A percentile compares a stretch with the other conserved stretches of the same genome.
Conservation (phyloP, 2,113 vertebrate species). For the Ailuropoda melanoleuca region DNA sequence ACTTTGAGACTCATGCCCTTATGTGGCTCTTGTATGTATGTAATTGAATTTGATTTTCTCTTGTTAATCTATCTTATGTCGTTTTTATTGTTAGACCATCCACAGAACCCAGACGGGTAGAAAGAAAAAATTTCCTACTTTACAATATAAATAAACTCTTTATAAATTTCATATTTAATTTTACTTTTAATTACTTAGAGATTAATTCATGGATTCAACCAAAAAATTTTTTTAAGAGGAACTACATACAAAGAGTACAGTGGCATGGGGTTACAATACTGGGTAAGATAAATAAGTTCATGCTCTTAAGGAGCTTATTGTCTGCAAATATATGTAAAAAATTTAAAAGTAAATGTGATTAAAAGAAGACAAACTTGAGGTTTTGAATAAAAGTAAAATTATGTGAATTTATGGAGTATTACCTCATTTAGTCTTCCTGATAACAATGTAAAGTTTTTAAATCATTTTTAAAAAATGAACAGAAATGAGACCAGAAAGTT, state of each 20-base stretch:
- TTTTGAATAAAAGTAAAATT: neutral
- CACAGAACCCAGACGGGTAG: neutral
- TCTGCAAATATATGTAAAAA: neutral
- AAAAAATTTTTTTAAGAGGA: neutral
- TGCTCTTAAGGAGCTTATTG: neutral
- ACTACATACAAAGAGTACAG: neutral
- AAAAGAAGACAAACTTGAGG: neutral
- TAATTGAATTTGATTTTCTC: neutral
- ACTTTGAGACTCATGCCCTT: neutral
- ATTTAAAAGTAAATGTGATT: neutral
- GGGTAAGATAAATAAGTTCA: neutral
- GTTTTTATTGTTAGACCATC: neutral
- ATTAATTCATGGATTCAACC: neutral
- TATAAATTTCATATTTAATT: neutral
- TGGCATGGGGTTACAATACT: neutral
- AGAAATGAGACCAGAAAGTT: neutral
- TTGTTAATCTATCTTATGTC: neutral
- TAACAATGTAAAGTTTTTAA: neutral
- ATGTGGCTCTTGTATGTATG: neutral
- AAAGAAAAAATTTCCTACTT: neutral
- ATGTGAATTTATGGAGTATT: neutral
- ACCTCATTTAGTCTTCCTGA: neutral
- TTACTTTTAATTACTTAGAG: neutral
- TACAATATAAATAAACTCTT: neutral
- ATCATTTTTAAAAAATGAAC: neutral